Base-by-base conservation (phyloP, 2,888 invertebrate genomes). In the Physocephala rufipes region DNA sequence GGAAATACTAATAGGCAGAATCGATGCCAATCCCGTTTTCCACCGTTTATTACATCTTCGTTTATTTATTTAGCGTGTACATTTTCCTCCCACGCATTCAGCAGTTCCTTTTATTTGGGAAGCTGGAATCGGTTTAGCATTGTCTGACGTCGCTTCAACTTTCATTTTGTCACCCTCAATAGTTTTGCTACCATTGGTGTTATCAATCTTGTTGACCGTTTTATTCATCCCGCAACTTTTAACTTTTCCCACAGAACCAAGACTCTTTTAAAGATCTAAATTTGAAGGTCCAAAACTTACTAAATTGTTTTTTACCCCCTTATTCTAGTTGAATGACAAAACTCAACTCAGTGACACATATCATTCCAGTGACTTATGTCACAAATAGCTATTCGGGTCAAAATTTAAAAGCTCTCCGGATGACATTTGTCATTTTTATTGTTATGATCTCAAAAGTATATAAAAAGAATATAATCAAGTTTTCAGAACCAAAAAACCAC, bases 31-130 rank as follows among this genome's bases (percentile, higher is more conserved):
- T 9, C 4, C 16, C 19, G 15, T 49, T 49, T 49, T 49, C 49
- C 12, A 49, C 12, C 19, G 49, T 49, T 49, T 49, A 3, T 3
- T 49, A 3, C 3, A 49, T 49, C 9, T 36, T 9, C 9, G 36
- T 9, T 36, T 36, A 36, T 36, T 36, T 9, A 36, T 36, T 36
- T 49, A 49, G 12, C 49, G 49, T 12, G 15, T 15, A 49, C 49
- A 49, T 49, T 49, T 49, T 49, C 49, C 49, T n/a, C 49, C 49
- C 49, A 49, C 49, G 49, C 49, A 49, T 49, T n/a, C 49, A 3
- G 49, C 49, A 15, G 49, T 3, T 12, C 2, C 49, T 49, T 49
- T 49, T 4, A n/a, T 49, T 49, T 49, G 3, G 49, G 49, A 49
- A 15, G 15, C 49, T 3, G 49, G 15, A n/a, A 19, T 19, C 2